Evolutionary conservation across 2,113 vertebrate genomes (phyloP), one percentile per base, ranked within the genome.

Genomic region (Andinoacara biseriatus): DNA sequence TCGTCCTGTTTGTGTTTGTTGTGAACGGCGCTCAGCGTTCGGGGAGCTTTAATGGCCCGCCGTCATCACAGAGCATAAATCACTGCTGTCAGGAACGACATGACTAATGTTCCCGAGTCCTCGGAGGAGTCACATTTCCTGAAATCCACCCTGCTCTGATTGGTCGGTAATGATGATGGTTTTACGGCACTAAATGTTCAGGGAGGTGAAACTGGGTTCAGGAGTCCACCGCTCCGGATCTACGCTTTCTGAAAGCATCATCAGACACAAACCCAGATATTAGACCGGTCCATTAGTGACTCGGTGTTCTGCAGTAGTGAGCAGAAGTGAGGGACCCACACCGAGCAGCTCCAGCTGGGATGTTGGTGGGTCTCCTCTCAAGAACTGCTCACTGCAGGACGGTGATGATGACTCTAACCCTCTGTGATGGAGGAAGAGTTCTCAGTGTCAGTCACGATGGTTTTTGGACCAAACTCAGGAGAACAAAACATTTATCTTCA

Each of bases 51-150:
- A 87, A 87, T 84, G 82, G 78, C 58, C 63, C 49, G 5, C 31
- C 63, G 78, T 74, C 82, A 58, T 81, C 81, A 52, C 77, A 74
- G 61, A 61, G 10, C 78, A 84, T 87, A 58, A 87, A 84, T 87
- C 86, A 84, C 20, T 7, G 33, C 76, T 75, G 81, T 81, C 81
- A 81, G 60, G 4, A 5, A 57, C 17, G 69, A 52, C 80, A 2
- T 76, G 46, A 80, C 78, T 87, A 81, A 87, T 84, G 82, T 43
- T 52, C 38, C 20, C 1, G 8, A 7, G n/a, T 84, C 78, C 86
- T 65, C 58, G 1, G 72, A 78, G 86, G 74, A 59, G 26, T 13
- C 43, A 5, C 26, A 52, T 33, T 81, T 62, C 74, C 78, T 81
- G 43, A 75, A 75, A 62, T 43, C 22, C 24, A n/a, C 5, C 43